Evolutionary conservation across 1,140 invertebrate genomes (phyloP), one percentile per base, ranked within the genome.

Genomic region (Ceratoteleas bidentatus): DNA sequence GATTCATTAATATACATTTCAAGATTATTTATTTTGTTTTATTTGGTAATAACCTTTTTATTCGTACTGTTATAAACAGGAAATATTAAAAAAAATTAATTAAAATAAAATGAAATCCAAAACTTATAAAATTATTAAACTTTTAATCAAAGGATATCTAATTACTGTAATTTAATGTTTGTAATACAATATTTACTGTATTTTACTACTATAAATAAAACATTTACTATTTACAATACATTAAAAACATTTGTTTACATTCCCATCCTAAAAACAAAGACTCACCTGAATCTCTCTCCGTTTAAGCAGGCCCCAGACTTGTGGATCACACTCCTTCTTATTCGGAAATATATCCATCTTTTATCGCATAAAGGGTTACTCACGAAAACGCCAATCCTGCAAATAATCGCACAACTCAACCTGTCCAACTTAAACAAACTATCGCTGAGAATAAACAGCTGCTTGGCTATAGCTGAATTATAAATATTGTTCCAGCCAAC

Each of bases 211-310:
- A 24, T 24, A 24, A 24, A 24, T 24, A 24, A 24, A 24, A 4
- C 4, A 24, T 24, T 24, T 24, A 2, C 24, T 24, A 24, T 24
- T 24, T 24, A 2, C 24, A 4, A 2, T 24, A 24, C 4, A 24
- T 24, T 1, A 24, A 24, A 24, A 24, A 24, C 1, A 4, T 24
- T 24, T 24, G 24, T 24, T 24, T 24, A 24, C 24, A 24, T 24
- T 24, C 24, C 24, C 24, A 24, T 24, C 2, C 6, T 3, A 40
- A 40, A 40, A 40, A 40, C 36, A 36, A 54, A 57, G 45, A 13
- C 38, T 40, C 79, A 90, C 90, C 49, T 85, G 85, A 72, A 90
- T 87, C 58, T 91, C 88, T 57, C 90, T 86, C 57, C 87, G 84
- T 3, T 83, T 84, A n/a, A 91, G 36, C 38, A 91, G 74, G 54